Base-by-base conservation (phyloP, 2,797 vertebrate species). In the Meda fulgida region DNA sequence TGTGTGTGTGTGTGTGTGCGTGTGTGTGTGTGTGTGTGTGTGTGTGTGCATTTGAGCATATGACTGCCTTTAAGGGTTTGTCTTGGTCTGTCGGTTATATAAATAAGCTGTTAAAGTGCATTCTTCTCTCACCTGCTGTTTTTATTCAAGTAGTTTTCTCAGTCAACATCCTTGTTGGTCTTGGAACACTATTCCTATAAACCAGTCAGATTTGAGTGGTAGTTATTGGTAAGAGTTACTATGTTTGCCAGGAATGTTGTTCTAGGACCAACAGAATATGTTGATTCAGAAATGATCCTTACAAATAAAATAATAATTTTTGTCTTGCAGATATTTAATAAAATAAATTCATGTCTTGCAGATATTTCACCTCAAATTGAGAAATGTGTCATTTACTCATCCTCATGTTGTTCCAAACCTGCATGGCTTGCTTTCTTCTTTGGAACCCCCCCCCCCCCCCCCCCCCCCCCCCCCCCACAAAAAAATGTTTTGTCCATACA, bases 131-230 rank as follows among this genome's bases (percentile, higher is more conserved):
- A 14, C 16, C n/a, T 66, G 34, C 31, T 13, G 14, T 67, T 51
- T 63, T 84, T 71, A 46, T 23, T 26, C 13, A 36, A 48, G 23
- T 71, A 19, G 76, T 60, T 65, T 60, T 38, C 26, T 84, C 63
- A 18, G 18, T 46, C 36, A 70, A 78, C 51, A 63, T 48, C 60
- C 72, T 43, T 84, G 75, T 70, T 84, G 65, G 43, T 67, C 65
- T 65, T 78, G 73, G 10, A 77, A 70, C 63, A 36, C 7, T 51
- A 38, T 43, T 84, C 19, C 11, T 84, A 38, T 78, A 29, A 78
- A 78, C n/a, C 19, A 38, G 21, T 78, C 23, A 43, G 36, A 40
- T 70, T 31, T 58, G 26, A 67, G 18, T 51, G 23, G 19, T 76
- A 16, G 60, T 48, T 81, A 23, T 43, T 46, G 21, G 80, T 65